These are phyloP conservation scores for Sebastes schlegelii DNA, from an alignment of 2,113 vertebrate genomes.

Conservation along the genomic window DNA sequence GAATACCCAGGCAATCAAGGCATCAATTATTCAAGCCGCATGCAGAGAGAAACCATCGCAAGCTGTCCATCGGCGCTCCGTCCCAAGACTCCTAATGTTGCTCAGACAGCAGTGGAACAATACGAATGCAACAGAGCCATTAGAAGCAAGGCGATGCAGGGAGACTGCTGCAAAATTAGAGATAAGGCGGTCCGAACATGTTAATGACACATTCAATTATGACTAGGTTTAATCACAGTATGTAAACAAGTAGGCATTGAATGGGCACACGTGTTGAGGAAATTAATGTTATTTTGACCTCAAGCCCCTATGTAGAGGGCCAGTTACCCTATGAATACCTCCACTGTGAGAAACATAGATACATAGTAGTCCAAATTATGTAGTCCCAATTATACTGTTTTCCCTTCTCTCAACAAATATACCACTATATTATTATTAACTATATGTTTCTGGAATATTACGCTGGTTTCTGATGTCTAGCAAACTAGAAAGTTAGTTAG, in stretches of 20 bases:
- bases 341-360: not conserved
- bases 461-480: not conserved
- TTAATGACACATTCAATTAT: constrained; percentile 60
- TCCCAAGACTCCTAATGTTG: constrained; percentile 72
- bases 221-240: constrained; percentile 58
- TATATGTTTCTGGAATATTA: not conserved
- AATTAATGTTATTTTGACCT: constrained; percentile 1
- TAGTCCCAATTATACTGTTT: not conserved
- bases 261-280: constrained; percentile 22
- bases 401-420: not conserved
- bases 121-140: constrained; percentile 56
- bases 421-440: too few relatives aligned
- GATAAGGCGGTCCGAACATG: constrained; percentile 52
- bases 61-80: constrained; percentile 64
- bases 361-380: not conserved
- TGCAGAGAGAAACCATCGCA: constrained; percentile 69
- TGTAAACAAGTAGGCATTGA: constrained; percentile 46
- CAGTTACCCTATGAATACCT: not conserved
- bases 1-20: constrained; percentile 79
- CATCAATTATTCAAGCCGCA: constrained; percentile 81
- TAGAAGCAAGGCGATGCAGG: constrained; percentile 19
- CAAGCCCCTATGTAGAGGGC: not conserved
- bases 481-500: not conserved
- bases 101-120: constrained; percentile 58
- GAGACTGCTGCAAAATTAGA: constrained; percentile 50